Evolutionary conservation across 2,113 vertebrate species (phyloP).

Genomic region (Ahaetulla prasina): DNA sequence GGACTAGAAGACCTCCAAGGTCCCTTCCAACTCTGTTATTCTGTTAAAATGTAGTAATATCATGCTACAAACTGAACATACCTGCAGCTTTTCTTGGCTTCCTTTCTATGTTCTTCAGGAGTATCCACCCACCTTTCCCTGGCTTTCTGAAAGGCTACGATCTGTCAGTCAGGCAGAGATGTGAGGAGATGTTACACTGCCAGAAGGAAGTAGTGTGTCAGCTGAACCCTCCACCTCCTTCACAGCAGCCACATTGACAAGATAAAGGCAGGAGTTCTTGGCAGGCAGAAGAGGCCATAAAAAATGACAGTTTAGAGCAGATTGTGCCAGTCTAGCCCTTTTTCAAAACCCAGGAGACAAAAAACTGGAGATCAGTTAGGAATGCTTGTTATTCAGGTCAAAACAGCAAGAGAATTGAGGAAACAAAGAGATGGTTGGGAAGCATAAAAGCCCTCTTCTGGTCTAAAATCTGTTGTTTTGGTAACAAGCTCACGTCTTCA

Average conservation of each 20-base stretch:
- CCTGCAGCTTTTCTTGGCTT: neutral
- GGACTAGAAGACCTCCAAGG: neutral
- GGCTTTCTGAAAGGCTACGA: neutral
- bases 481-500: neutral
- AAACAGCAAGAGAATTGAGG: neutral
- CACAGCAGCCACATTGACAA: neutral
- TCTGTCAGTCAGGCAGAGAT: neutral
- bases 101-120: neutral
- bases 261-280: neutral
- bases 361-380: neutral
- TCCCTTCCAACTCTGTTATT: neutral
- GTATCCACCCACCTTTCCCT: neutral
- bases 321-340: neutral
- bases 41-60: neutral
- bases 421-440: neutral
- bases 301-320: neutral
- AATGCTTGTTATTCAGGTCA: neutral
- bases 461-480: neutral
- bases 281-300: neutral
- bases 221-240: neutral
- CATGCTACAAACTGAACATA: neutral
- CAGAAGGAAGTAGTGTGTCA: neutral
- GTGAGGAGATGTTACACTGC: neutral
- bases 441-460: neutral
- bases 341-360: neutral